Evolutionary conservation across 2,888 invertebrate genomes (phyloP).

Genomic region (Andrena marginata): DNA sequence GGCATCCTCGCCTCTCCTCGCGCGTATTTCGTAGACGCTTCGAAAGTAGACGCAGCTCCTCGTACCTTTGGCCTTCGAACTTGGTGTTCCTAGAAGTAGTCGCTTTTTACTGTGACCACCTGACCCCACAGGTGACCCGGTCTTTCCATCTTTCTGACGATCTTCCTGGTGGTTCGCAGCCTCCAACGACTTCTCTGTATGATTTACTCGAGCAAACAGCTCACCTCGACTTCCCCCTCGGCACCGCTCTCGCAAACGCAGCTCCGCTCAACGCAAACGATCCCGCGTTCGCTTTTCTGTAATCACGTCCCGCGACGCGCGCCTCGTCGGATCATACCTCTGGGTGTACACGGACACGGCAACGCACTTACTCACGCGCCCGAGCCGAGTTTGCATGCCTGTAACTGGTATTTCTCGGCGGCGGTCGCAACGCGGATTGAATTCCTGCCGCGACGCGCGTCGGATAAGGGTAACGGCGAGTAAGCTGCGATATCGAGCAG

Average conservation of each 20-base stretch:
- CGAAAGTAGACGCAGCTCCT: background rate
- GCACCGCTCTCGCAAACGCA: background rate
- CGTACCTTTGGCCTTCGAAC: too few species aligned
- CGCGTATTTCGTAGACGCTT: background rate
- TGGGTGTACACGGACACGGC: conserved; percentile 7
- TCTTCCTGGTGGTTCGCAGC: background rate
- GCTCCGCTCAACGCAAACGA: conserved; percentile 13
- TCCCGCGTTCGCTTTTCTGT: conserved; percentile 28
- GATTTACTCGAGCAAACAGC: too few species aligned
- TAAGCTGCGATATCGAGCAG: conserved; percentile 54
- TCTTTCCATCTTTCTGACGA: background rate
- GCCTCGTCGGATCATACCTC: conserved; percentile 35
- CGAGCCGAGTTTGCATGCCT: conserved; percentile 47
- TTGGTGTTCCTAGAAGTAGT: too few species aligned
- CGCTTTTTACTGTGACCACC: too few species aligned
- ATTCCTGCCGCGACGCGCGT: conserved; percentile 55
- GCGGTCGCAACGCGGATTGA: conserved; percentile 57
- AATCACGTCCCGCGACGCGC: conserved; percentile 12
- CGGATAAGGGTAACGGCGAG: conserved; percentile 62
- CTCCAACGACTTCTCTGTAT: background rate
- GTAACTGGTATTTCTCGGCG: conserved; percentile 50
- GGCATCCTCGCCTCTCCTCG: background rate
- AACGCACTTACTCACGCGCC: conserved; percentile 47
- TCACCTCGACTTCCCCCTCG: background rate
- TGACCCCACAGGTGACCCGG: too few species aligned